These are phyloP conservation scores for Dasyprocta punctata DNA, from an alignment of 2,113 vertebrate genomes.

Conservation along the genomic window DNA sequence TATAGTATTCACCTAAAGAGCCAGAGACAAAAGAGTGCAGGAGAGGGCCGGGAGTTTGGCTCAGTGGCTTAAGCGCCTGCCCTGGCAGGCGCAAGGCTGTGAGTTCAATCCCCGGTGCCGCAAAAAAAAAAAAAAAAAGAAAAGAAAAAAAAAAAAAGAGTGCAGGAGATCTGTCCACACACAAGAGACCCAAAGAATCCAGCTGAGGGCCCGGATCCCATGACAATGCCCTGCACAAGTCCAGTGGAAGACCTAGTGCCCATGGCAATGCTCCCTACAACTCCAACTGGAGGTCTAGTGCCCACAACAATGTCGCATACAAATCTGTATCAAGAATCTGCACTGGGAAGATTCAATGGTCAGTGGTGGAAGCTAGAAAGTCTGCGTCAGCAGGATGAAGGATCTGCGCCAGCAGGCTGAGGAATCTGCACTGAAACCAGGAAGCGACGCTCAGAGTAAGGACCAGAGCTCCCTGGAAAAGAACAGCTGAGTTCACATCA, in stretches of 20 bases:
- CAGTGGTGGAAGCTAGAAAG: background rate
- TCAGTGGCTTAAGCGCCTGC: no score
- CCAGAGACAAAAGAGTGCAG: background rate
- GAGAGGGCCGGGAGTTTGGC: no score
- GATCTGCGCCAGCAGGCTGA: background rate
- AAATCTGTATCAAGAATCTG: background rate
- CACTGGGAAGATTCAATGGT: background rate
- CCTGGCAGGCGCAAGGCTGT: no score
- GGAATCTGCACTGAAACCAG: background rate
- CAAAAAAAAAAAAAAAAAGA: no score
- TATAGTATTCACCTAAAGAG: background rate
- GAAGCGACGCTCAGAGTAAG: background rate
- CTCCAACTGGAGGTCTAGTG: background rate
- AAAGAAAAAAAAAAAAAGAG: no score
- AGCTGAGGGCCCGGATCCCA: background rate
- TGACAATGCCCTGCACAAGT: no score
- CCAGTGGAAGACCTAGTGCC: no score
- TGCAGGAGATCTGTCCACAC: background rate
- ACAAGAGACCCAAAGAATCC: background rate
- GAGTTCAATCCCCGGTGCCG: no score
- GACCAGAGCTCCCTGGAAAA: background rate
- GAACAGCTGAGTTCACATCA: background rate
- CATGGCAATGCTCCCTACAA: background rate
- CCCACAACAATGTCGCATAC: background rate
- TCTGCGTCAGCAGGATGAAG: background rate